Evolutionary conservation across 2,888 invertebrate species (phyloP), one percentile per base, ranked within the genome.

Genomic region (Dolomedes plantarius): DNA sequence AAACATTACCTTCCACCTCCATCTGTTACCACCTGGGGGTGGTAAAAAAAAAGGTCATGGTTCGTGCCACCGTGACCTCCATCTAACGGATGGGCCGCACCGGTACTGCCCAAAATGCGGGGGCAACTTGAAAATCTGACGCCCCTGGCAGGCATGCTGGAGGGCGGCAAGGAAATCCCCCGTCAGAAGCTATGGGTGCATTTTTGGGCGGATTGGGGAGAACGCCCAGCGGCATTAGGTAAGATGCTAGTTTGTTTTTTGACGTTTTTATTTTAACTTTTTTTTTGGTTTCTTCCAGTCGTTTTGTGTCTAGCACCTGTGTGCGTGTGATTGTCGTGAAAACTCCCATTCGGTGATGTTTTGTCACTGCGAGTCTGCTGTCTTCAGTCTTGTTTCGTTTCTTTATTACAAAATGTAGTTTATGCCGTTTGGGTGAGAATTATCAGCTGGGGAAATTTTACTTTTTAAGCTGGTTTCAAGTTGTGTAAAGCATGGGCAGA

Each of bases 101-200:
- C 72, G 73, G 67, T 77, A 83, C 76, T 77, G 56, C 77, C 83
- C 76, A 67, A 72, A 83, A 73, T 83, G 83, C 83, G 83, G 83
- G 83, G 83, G 83, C 83, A 77, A 23, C 56, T 56, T 56, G 56
- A 74, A 46, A 64, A 46, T n/a, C 65, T 32, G 16, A 75, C 74
- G 76, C 82, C 32, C 82, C 82, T 82, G 64, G 69, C 23, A 19
- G 50, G 83, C 72, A 83, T 83, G 75, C 73, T 64, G 71, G 19
- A 82, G 82, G 82, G 82, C 82, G 82, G 62, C 41, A 69, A 67
- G 67, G 28, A 62, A 69, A 62, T 41, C 68, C 72, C 68, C 72
- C 67, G 19, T 72, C 39, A 19, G 28, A 31, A 67, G 71, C 72
- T 41, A 72, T 64, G 64, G 79, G 71, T 62, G 75, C 76, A 76